Evolutionary conservation across 2,888 invertebrate genomes (phyloP).

Genomic region (Spatulosminthurus flaviceps): DNA sequence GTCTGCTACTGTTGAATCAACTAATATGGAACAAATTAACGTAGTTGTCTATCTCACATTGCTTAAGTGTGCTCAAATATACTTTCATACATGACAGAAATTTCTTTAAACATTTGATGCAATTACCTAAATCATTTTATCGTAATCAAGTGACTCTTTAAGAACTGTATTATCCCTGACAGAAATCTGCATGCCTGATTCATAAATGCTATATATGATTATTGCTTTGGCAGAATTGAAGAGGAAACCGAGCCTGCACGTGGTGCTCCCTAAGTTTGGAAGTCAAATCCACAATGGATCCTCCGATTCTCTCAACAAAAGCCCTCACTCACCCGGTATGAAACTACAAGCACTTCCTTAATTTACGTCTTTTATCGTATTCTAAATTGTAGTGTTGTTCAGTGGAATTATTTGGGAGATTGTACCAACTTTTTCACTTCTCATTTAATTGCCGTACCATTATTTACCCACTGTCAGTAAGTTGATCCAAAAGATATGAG

Average conservation of each 20-base stretch:
- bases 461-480: too few species aligned
- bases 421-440: background rate
- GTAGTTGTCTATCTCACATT: too few species aligned
- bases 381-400: background rate
- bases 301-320: constrained; percentile 72
- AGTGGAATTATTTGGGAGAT: background rate
- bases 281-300: constrained; percentile 65
- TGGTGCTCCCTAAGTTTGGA: constrained; percentile 70
- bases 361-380: background rate
- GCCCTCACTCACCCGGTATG: constrained; percentile 72
- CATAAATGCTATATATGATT: constrained; percentile 12
- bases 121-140: too few species aligned
- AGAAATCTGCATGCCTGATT: background rate
- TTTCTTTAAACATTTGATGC: background rate
- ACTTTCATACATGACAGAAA: too few species aligned
- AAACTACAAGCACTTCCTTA: constrained; percentile 4
- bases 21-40: too few species aligned
- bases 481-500: too few species aligned
- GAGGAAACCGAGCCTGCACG: constrained; percentile 68
- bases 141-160: too few species aligned
- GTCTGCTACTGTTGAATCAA: too few species aligned
- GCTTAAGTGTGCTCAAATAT: too few species aligned
- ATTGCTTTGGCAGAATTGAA: constrained; percentile 66
- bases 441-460: background rate
- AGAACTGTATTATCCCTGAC: too few species aligned